Evolutionary conservation across 2,888 invertebrate species (phyloP).

Genomic region (Coenonympha glycerion): DNA sequence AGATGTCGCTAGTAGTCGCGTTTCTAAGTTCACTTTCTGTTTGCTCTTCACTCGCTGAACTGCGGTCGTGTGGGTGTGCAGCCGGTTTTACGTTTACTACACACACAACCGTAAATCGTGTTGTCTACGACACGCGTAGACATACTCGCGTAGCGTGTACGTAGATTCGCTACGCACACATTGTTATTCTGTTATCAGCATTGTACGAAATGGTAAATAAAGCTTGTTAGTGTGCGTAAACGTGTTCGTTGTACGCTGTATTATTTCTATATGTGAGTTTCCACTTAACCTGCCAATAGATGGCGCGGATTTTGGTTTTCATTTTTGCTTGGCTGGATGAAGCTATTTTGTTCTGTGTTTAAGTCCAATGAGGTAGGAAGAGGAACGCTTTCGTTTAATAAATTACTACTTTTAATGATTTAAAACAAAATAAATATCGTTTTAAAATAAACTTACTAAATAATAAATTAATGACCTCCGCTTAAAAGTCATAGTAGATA

Average conservation of each 20-base stretch:
- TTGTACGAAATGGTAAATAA: slow-evolving; percentile 25
- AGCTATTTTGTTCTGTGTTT: too few species aligned
- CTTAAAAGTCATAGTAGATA: too few species aligned
- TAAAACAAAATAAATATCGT: too few species aligned
- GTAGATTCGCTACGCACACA: slow-evolving; percentile 37
- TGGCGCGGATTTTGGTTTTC: slow-evolving; percentile 11
- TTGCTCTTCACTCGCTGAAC: slow-evolving; percentile 24
- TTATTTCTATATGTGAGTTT: background rate
- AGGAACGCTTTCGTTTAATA: too few species aligned
- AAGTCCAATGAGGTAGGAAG: too few species aligned
- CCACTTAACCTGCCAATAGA: slow-evolving; percentile 3
- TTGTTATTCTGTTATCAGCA: slow-evolving; percentile 17
- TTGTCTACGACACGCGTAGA: slow-evolving; percentile 33
- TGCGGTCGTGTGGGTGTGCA: slow-evolving; percentile 37
- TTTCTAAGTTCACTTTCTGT: slow-evolving; percentile 45
- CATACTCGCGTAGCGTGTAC: slow-evolving; percentile 24
- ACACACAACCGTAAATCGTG: slow-evolving; percentile 33
- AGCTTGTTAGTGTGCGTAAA: slow-evolving; percentile 1
- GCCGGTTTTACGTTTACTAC: slow-evolving; percentile 34
- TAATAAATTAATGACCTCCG: too few species aligned
- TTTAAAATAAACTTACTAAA: too few species aligned
- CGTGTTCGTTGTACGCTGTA: background rate
- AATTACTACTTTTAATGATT: too few species aligned
- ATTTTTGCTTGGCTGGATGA: too few species aligned
- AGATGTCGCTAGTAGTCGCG: slow-evolving; percentile 63